Evolutionary conservation across 2,797 vertebrate species (phyloP).

Genomic region (Esox masquinongy): DNA sequence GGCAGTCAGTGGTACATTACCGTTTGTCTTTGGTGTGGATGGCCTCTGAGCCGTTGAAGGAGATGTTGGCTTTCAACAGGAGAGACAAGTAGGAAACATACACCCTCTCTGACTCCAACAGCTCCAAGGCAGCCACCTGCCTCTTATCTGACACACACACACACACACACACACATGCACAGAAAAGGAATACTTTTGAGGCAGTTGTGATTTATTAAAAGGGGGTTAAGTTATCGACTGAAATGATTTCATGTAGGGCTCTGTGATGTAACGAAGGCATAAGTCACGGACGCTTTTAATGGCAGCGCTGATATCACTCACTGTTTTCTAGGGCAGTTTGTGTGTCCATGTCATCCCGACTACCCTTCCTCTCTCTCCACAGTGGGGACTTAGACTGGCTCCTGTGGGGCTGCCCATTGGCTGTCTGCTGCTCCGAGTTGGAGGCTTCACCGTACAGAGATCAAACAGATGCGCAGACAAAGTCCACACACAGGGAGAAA

Average conservation of each 20-base stretch:
- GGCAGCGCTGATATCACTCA: constrained; percentile 64
- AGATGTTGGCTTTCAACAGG: constrained; percentile 93
- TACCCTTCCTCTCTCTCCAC: constrained; percentile 82
- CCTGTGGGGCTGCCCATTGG: constrained; percentile 61
- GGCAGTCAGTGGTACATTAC: constrained; percentile 60
- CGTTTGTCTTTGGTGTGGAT: constrained; percentile 88
- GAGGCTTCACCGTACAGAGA: constrained; percentile 48
- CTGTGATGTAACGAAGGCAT: not conserved
- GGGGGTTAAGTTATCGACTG: not conserved
- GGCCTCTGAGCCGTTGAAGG: constrained; percentile 87
- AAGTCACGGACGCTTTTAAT: not conserved
- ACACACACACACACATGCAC: constrained; percentile 19
- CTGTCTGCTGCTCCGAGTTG: constrained; percentile 58
- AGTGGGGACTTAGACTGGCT: constrained; percentile 69
- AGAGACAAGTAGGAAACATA: constrained; percentile 93
- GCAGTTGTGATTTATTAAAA: not conserved
- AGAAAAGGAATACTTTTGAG: constrained; percentile 23
- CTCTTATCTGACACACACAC: constrained; percentile 78
- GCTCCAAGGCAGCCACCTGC: constrained; percentile 88
- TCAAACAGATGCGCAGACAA: not conserved
- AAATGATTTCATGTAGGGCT: not conserved
- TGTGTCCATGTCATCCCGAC: constrained; percentile 80
- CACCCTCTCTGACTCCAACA: constrained; percentile 93
- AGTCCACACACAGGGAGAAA: constrained; percentile 9
- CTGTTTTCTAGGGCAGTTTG: constrained; percentile 79